Conservation (phyloP, 2,888 invertebrate species). For the Habrosyne pyritoides region DNA sequence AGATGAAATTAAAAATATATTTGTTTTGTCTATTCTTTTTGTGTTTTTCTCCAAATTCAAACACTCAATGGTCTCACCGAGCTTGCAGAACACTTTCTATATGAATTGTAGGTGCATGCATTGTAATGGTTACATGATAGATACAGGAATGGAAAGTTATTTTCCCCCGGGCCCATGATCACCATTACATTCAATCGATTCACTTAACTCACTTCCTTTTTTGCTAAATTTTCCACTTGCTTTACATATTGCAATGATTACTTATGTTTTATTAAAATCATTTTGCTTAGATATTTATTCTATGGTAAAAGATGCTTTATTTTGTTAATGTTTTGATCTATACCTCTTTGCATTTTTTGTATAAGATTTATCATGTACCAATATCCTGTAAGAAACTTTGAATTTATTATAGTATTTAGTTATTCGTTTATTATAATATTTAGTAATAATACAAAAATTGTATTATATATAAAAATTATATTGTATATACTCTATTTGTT, state of each 20-base stretch:
- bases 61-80: constrained; percentile 33
- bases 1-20: neutral
- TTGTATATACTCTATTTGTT: too few species aligned
- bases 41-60: constrained; percentile 32
- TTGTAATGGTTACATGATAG: constrained; percentile 73
- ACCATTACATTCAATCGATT: constrained; percentile 61
- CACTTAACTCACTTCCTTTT: constrained; percentile 41
- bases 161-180: constrained; percentile 55
- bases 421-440: too few species aligned
- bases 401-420: too few species aligned
- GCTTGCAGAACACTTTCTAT: constrained; percentile 72
- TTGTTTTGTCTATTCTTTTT: neutral
- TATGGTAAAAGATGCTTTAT: neutral
- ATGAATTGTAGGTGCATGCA: constrained; percentile 79
- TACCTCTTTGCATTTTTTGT: too few species aligned
- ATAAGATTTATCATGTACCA: too few species aligned
- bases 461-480: too few species aligned
- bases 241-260: neutral
- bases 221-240: neutral
- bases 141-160: constrained; percentile 66
- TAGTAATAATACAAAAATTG: too few species aligned
- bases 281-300: neutral
- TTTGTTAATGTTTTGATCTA: too few species aligned
- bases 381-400: too few species aligned
- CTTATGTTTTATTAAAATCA: neutral